A percentile compares a stretch with the other conserved stretches of the same genome.
phyloP scores from a whole-genome alignment of 2,888 invertebrate genomes.

The Rhingia campestris region DNA sequence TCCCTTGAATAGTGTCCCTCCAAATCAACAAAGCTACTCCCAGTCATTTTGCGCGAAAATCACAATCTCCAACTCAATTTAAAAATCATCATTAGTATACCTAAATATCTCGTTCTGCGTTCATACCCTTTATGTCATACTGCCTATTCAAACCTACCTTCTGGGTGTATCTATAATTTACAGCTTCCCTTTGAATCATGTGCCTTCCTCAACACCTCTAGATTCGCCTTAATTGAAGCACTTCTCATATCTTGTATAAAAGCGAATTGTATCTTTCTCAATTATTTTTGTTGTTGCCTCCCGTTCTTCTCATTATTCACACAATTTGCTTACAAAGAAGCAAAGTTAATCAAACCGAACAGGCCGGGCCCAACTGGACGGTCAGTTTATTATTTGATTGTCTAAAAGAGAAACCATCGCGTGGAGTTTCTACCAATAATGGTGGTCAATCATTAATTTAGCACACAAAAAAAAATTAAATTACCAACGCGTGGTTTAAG shows the following conservation, averaged over 20 bases:
- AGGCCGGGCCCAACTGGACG: neutral
- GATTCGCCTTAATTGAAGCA: slow-evolving; percentile 38
- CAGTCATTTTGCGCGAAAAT: no score
- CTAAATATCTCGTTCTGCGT: neutral
- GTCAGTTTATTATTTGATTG: slow-evolving; percentile 53
- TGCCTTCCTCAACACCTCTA: slow-evolving; percentile 33
- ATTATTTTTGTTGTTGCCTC: slow-evolving; percentile 39
- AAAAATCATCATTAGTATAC: no score
- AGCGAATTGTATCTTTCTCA: slow-evolving; percentile 27
- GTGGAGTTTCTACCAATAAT: slow-evolving; percentile 28
- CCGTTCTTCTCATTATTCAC: slow-evolving; percentile 37
- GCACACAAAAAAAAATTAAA: slow-evolving; percentile 4
- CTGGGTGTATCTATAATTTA: slow-evolving; percentile 39
- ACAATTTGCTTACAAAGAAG: slow-evolving; percentile 31
- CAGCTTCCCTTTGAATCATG: slow-evolving; percentile 28
- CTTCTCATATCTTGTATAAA: slow-evolving; percentile 2
- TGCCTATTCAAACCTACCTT: slow-evolving; percentile 6
- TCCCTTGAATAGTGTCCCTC: no score
- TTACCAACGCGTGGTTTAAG: slow-evolving; percentile 34
- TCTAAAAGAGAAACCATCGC: slow-evolving; percentile 35
- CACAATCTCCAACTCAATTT: no score
- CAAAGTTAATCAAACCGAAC: slow-evolving; percentile 54
- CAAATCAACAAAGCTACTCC: no score
- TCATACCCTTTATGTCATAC: neutral
- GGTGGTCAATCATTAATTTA: slow-evolving; percentile 51